Conservation (phyloP, 2,888 invertebrate genomes). For the Frankliniella intonsa region DNA sequence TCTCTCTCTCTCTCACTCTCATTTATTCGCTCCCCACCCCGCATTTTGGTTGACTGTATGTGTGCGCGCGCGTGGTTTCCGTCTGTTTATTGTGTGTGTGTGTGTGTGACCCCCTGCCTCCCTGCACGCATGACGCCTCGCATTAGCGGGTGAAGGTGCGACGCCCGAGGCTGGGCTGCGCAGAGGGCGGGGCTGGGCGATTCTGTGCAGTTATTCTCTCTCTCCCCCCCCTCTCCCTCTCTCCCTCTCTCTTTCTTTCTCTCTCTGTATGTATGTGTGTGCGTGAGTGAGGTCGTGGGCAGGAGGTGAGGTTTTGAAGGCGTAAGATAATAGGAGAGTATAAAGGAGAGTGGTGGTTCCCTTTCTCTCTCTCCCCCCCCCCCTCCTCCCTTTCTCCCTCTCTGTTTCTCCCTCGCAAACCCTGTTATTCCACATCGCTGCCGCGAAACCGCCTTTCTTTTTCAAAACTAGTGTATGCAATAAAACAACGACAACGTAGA, state of each 20-base stretch:
- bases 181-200: too few species aligned
- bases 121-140: neutral
- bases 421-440: neutral
- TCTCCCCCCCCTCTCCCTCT: neutral
- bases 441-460: too few species aligned
- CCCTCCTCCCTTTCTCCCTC: neutral
- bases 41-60: neutral
- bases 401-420: neutral
- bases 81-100: constrained; percentile 1
- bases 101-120: neutral
- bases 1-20: neutral
- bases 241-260: neutral
- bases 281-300: too few species aligned
- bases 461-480: too few species aligned
- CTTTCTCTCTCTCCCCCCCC: neutral
- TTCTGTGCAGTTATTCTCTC: neutral
- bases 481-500: neutral
- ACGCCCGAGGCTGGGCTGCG: neutral
- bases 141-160: neutral
- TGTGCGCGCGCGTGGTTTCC: neutral
- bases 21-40: neutral
- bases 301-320: too few species aligned
- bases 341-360: neutral
- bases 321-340: too few species aligned
- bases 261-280: neutral